Percentiles rank a stretch among this genome's conserved stretches.
These are phyloP conservation scores for Euthynnus affinis DNA, from an alignment of 2,797 vertebrate genomes.

Conservation along the genomic window DNA sequence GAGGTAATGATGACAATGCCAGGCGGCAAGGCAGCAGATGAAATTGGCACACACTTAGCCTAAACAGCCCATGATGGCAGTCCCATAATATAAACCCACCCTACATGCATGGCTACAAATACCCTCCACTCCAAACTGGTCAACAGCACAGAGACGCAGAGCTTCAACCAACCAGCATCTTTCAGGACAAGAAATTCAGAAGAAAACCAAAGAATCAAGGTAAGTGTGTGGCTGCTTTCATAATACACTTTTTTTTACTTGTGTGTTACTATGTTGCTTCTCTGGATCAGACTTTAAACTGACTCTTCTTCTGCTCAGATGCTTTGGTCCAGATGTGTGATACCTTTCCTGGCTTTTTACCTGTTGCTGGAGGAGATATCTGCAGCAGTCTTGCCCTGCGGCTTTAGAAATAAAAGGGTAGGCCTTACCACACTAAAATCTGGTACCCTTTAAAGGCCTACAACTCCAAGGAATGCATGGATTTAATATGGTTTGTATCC, in stretches of 20 bases:
- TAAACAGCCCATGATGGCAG: slow-evolving; percentile 75
- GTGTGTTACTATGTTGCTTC: too few relatives aligned
- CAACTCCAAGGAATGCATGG: neutral
- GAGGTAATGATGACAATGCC: slow-evolving; percentile 55
- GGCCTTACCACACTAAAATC: slow-evolving; percentile 6
- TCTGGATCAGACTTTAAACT: neutral
- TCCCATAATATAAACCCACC: slow-evolving; percentile 86
- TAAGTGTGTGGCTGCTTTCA: neutral
- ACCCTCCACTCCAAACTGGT: slow-evolving; percentile 49
- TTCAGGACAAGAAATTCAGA: slow-evolving; percentile 19
- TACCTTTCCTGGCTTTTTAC: slow-evolving; percentile 76
- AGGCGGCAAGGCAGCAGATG: slow-evolving; percentile 60
- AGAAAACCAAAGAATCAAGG: slow-evolving; percentile 34
- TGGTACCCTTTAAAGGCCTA: neutral
- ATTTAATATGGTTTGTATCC: neutral
- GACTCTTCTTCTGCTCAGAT: slow-evolving; percentile 72
- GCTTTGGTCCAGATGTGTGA: slow-evolving; percentile 75
- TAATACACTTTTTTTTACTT: too few relatives aligned
- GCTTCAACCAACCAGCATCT: slow-evolving; percentile 18
- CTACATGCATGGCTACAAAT: slow-evolving; percentile 83
- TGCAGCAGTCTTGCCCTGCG: slow-evolving; percentile 72
- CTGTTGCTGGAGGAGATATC: slow-evolving; percentile 77
- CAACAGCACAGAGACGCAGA: slow-evolving; percentile 43
- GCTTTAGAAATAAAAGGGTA: slow-evolving; percentile 75
- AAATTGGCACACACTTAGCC: slow-evolving; percentile 72